Base-by-base conservation (phyloP, 30 jellyfish, hydroid and myxozoan species). In the Clytia hemisphaerica region DNA sequence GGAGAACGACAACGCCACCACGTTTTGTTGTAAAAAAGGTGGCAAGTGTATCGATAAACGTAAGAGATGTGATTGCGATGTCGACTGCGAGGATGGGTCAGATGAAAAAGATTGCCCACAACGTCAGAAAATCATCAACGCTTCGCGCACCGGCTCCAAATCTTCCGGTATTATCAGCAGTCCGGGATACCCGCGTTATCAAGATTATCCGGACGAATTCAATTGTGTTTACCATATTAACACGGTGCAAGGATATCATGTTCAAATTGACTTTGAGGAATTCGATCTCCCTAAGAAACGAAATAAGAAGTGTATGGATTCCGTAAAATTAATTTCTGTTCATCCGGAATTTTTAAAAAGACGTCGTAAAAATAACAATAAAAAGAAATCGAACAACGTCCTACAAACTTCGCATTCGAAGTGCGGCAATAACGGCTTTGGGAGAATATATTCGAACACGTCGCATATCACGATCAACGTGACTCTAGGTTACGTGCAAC, bases 31-130 rank as follows among this genome's bases (percentile, higher is more conserved):
- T 37, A 45, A 48, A 45, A 65, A 40, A 32, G 24, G 69, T 0
- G 24, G 40, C 25, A 37, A 37, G 25, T 65, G 78, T 26, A 65
- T 65, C 44, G 33, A 35, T 25, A 14, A 12, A 37, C 58, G 38
- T 40, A 65, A 65, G 25, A 35, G 63, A 10, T 65, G 78, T 16
- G 63, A 65, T 25, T 65, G 78, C 25, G 65, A 25, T 3, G 37
- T 16, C 25, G 78, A 65, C 15, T 65, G 78, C 25, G 78, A 1
- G 9, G 78, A 65, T 30, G 78, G 78, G 7, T 65, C 78, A 14
- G 78, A 65, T 37, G 78, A 65, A 65, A 37, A 33, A n/a, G 70
- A 42, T 12, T 65, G 78, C 37, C 16, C 19, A 6, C 34, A 28
- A 0, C 71, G 70, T 14, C 73, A 67, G 25, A 65, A 37, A 37